Evolutionary conservation across 1,140 invertebrate species (phyloP).

Genomic region (Coptotermes formosanus): DNA sequence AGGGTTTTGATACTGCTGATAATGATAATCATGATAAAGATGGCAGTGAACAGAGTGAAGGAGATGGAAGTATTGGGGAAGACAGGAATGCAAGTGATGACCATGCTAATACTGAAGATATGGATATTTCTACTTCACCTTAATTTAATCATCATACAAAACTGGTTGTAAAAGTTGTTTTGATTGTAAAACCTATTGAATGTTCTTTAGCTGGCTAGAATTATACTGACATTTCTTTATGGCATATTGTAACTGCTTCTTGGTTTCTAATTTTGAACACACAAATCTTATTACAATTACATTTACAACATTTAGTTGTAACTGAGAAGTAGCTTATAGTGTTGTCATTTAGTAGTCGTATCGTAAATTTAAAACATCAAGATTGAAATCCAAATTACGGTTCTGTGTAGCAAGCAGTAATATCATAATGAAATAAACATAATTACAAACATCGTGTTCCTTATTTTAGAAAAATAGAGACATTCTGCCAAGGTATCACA

Average conservation of each 20-base stretch:
- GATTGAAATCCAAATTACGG: neutral
- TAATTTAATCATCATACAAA: constrained; percentile 24
- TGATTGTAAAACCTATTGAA: neutral
- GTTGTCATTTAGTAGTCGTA: too few species aligned
- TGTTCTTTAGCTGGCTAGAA: neutral
- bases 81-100: constrained; percentile 34
- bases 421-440: too few species aligned
- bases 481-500: too few species aligned
- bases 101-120: constrained; percentile 53
- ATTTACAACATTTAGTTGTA: neutral
- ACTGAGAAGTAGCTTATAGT: neutral
- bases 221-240: neutral
- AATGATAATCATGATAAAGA: constrained; percentile 16
- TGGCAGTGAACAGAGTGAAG: constrained; percentile 38
- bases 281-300: neutral
- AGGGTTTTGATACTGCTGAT: constrained; percentile 46
- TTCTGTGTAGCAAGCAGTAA: too few species aligned
- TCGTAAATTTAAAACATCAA: neutral
- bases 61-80: constrained; percentile 36
- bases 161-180: too few species aligned
- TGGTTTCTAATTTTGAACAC: neutral
- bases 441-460: too few species aligned
- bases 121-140: constrained; percentile 54
- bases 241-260: neutral
- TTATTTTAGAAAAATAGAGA: too few species aligned